Percentiles rank a stretch among this genome's conserved stretches.
These are phyloP conservation scores for Heliornis fulica DNA, from an alignment of 2,113 vertebrate genomes.

Conservation along the genomic window DNA sequence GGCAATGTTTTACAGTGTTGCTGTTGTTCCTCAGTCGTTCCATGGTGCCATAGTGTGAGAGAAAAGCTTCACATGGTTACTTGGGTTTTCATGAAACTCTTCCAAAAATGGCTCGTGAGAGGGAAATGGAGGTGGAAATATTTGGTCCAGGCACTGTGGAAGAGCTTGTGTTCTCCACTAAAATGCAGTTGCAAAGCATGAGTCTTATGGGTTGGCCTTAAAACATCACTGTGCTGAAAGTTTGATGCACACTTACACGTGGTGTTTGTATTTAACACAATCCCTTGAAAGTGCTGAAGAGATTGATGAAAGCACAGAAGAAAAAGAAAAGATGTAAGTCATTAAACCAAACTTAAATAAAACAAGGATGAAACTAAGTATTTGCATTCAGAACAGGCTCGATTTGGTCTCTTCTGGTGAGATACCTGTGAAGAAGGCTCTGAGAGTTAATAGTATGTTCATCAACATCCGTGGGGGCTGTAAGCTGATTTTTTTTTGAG, in stretches of 20 bases:
- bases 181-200: background rate
- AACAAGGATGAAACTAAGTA: background rate
- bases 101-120: background rate
- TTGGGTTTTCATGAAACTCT: background rate
- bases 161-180: background rate
- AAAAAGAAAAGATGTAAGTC: background rate
- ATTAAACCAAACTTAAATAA: background rate
- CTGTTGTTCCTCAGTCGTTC: background rate
- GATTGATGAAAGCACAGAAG: background rate
- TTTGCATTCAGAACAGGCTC: background rate
- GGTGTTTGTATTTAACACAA: background rate
- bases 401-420: background rate
- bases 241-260: fast-evolving
- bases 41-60: fast-evolving
- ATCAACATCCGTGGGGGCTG: background rate
- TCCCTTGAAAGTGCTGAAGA: background rate
- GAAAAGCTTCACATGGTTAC: background rate
- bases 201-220: background rate
- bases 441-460: background rate
- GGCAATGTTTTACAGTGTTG: background rate
- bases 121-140: background rate
- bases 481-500: background rate
- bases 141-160: background rate
- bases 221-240: background rate
- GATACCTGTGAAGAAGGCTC: background rate